Evolutionary conservation across 1,140 invertebrate genomes (phyloP).

Genomic region (Ericerus pela): DNA sequence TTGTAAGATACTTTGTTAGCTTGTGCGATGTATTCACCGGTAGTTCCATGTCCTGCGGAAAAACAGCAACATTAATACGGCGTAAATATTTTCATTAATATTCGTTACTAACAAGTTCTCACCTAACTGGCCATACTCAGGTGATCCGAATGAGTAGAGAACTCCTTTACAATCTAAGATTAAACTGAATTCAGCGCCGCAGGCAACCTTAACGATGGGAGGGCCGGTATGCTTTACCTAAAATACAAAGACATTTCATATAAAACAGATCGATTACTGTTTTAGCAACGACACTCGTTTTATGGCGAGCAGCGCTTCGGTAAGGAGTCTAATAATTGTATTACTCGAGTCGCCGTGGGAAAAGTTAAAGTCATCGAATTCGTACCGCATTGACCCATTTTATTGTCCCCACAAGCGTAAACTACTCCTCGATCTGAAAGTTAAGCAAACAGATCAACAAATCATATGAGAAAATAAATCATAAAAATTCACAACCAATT

Average conservation of each 20-base stretch:
- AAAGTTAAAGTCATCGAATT: conserved; percentile 49
- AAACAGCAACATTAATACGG: conserved; percentile 1
- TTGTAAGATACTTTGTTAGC: conserved; percentile 73
- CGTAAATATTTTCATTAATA: conserved; percentile 12
- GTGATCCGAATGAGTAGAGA: conserved; percentile 78
- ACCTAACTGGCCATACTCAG: conserved; percentile 80
- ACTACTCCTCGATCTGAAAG: conserved; percentile 61
- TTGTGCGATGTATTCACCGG: conserved; percentile 84
- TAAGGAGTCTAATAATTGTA: conserved; percentile 22
- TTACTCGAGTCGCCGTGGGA: conserved; percentile 57
- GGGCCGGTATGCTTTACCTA: conserved; percentile 43
- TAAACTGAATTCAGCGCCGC: conserved; percentile 82
- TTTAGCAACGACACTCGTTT: neutral
- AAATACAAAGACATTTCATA: conserved; percentile 4
- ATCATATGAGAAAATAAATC: neutral
- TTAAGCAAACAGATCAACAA: too few species aligned
- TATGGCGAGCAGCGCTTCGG: neutral
- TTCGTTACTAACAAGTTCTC: conserved; percentile 20
- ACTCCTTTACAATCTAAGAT: conserved; percentile 77
- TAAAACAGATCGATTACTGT: too few species aligned
- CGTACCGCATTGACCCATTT: conserved; percentile 76
- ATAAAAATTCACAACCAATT: neutral
- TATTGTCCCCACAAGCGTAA: conserved; percentile 78
- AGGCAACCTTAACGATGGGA: conserved; percentile 68
- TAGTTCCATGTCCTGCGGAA: conserved; percentile 67